These are phyloP conservation scores for Hestina assimilis DNA, from an alignment of 1,140 invertebrate genomes.

Conservation along the genomic window DNA sequence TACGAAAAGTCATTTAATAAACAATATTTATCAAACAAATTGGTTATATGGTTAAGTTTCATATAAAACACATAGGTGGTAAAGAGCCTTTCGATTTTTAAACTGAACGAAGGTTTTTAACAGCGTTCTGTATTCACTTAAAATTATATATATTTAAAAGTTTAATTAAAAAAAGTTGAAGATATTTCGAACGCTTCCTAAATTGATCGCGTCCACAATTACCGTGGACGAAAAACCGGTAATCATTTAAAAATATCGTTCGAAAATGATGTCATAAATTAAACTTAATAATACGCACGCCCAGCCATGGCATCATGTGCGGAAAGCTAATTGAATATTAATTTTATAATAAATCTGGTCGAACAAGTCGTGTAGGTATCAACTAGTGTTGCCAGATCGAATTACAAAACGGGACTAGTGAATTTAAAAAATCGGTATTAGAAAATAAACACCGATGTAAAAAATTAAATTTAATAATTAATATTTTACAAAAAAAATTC, in stretches of 20 bases:
- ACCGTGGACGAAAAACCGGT: slow-evolving; percentile 52
- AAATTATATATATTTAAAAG: slow-evolving; percentile 5
- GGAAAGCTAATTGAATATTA: slow-evolving; percentile 78
- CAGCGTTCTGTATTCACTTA: not conserved
- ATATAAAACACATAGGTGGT: not conserved
- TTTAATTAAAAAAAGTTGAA: slow-evolving; percentile 12
- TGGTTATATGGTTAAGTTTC: no score
- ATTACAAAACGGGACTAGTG: no score
- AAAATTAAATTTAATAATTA: no score
- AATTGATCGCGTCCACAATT: slow-evolving; percentile 43
- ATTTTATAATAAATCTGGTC: slow-evolving; percentile 75
- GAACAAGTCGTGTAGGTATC: slow-evolving; percentile 45
- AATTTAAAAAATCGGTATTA: no score
- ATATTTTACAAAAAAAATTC: no score
- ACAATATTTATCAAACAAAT: no score
- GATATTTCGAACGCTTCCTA: slow-evolving; percentile 14
- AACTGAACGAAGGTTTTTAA: not conserved
- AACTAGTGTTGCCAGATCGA: no score
- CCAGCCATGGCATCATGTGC: slow-evolving; percentile 68
- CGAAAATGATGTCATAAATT: slow-evolving; percentile 76
- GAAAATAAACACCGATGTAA: no score
- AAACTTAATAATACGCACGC: slow-evolving; percentile 74
- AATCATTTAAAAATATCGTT: slow-evolving; percentile 72
- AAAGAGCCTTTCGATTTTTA: not conserved
- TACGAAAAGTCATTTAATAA: no score